A percentile compares a stretch with the other conserved stretches of the same genome.
Conservation (phyloP, 2,888 invertebrate genomes). For the Gerris lacustris region DNA sequence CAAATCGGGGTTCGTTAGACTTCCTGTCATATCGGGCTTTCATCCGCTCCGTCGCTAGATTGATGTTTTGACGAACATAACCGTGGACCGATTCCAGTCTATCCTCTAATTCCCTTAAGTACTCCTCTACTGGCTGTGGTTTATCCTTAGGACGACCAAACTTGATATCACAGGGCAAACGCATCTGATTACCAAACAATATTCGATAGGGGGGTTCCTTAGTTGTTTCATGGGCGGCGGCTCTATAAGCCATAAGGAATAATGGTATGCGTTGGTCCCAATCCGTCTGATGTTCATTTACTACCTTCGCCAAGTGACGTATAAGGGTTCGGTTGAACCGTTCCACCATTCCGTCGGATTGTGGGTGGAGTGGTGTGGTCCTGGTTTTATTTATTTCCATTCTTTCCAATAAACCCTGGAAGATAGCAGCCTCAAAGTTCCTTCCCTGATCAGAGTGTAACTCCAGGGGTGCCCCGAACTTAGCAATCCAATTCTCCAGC, state of each 20-base stretch:
- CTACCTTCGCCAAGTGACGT: constrained; percentile 23
- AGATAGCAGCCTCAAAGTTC: constrained; percentile 31
- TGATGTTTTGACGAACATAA: too few species aligned
- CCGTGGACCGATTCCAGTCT: too few species aligned
- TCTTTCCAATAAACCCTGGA: constrained; percentile 26
- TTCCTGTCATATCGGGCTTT: too few species aligned
- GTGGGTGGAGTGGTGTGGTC: constrained; percentile 27
- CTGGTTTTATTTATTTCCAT: constrained; percentile 30
- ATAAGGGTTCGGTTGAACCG: constrained; percentile 24
- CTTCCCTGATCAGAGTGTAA: constrained; percentile 31
- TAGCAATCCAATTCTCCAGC: constrained; percentile 24
- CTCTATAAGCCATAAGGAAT: constrained; percentile 23
- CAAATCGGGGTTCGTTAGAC: too few species aligned
- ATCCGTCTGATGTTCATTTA: constrained; percentile 25
- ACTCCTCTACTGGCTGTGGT: too few species aligned
- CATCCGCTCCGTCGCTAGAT: too few species aligned
- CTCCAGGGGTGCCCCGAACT: constrained; percentile 25
- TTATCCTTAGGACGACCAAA: too few species aligned
- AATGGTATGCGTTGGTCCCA: constrained; percentile 25
- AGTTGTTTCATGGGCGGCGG: too few species aligned
- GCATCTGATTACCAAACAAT: too few species aligned
- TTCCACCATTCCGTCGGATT: constrained; percentile 28
- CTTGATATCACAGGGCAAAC: too few species aligned
- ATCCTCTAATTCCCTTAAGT: too few species aligned
- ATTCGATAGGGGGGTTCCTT: too few species aligned